Conservation (phyloP, 2,113 vertebrate species). For the Kryptolebias marmoratus region DNA sequence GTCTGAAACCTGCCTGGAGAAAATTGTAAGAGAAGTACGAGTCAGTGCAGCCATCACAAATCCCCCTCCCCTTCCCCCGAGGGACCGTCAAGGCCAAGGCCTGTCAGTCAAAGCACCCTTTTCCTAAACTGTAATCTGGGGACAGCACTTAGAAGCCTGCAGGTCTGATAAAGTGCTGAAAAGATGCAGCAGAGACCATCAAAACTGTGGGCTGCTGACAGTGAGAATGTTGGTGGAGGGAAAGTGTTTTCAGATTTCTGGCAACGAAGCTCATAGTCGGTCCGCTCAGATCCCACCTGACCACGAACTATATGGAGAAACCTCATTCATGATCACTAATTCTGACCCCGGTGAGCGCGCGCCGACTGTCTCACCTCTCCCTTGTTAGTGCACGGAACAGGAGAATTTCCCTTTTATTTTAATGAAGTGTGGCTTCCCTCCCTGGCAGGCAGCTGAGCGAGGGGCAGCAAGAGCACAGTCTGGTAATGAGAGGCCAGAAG, state of each 20-base stretch:
- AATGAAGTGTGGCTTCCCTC: constrained; percentile 72
- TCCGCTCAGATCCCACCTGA: constrained; percentile 15
- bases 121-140: constrained; percentile 78
- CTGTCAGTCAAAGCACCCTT: constrained; percentile 78
- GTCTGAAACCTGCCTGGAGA: constrained; percentile 74
- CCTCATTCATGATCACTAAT: constrained; percentile 42
- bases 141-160: constrained; percentile 70
- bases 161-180: constrained; percentile 76
- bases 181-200: constrained; percentile 71
- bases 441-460: constrained; percentile 56
- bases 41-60: constrained; percentile 77
- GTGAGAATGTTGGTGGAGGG: constrained; percentile 36
- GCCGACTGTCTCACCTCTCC: constrained; percentile 57
- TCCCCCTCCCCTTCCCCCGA: constrained; percentile 63
- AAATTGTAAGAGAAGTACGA: constrained; percentile 78
- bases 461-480: constrained; percentile 47
- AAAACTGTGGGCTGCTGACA: constrained; percentile 59
- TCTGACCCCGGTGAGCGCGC: constrained; percentile 30
- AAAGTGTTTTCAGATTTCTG: constrained; percentile 71
- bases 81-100: constrained; percentile 74
- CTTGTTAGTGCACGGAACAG: constrained; percentile 68
- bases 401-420: constrained; percentile 70
- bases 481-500: constrained; percentile 76
- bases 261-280: constrained; percentile 40
- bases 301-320: constrained; percentile 3